These are phyloP conservation scores for Spongilla lacustris DNA, from an alignment of 37 sponge, comb jelly and placozoan species.

Conservation along the genomic window DNA sequence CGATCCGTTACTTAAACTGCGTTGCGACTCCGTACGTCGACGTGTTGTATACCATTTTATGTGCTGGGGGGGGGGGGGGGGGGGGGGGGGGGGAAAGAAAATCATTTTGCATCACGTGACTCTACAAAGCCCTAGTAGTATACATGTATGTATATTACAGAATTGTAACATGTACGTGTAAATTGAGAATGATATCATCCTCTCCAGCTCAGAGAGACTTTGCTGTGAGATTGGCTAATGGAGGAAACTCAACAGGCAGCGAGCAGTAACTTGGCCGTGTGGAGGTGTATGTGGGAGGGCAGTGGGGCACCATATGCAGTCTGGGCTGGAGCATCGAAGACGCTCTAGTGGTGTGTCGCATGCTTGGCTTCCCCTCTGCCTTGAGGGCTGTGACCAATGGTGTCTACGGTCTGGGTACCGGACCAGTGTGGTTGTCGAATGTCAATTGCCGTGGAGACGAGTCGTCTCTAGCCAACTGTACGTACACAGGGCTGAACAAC, in stretches of 20 bases:
- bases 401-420: constrained; percentile 5
- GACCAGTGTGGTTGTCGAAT: constrained; percentile 75
- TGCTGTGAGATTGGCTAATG: not conserved
- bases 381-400: not conserved
- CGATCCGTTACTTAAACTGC: too few species aligned
- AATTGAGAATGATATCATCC: too few species aligned
- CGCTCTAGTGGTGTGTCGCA: constrained; percentile 38
- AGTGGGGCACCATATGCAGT: constrained; percentile 29
- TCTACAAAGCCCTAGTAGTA: too few species aligned
- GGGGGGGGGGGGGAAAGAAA: too few species aligned
- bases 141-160: too few species aligned
- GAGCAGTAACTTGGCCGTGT: not conserved
- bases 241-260: not conserved
- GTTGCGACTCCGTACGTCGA: too few species aligned
- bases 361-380: constrained; percentile 38
- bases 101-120: too few species aligned
- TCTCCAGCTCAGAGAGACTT: too few species aligned
- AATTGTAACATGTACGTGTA: too few species aligned
- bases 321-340: constrained; percentile 19
- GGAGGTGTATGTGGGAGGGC: not conserved
- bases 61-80: too few species aligned
- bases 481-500: too few species aligned
- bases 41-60: too few species aligned
- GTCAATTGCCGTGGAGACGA: constrained; percentile 70
- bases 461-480: not conserved